Evolutionary conservation across 23 tunicate species (phyloP), one percentile per base, ranked within the genome.

Genomic region (Halocynthia aurantium): DNA sequence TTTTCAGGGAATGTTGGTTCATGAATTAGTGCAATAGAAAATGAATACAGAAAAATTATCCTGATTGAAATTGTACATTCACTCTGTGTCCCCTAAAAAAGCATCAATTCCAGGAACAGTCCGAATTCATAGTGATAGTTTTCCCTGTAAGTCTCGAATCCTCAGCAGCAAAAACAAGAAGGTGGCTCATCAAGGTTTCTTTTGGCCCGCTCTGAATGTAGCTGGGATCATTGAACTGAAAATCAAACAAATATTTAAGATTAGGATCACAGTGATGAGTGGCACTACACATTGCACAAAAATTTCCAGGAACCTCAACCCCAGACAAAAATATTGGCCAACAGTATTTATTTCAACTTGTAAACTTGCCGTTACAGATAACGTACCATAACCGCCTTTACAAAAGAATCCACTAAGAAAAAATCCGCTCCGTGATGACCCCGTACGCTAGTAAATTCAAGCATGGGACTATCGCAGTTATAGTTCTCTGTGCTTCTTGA

Each of bases 91-190:
- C 44, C 44, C 4, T 31, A 31, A 31, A 31, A n/a, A 31, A 31
- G 44, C 44, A 31, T 31, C 44, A 31, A 31, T 31, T 31, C 44
- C 44, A 31, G 44, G 44, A 31, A 31, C 44, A 31, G 44, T 31
- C 44, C 1, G 44, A 31, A 31, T 31, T 31, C 44, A 31, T 31
- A 4, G 44, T 31, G 44, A 31, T 31, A 31, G 77, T 83, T 71
- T 87, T 66, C 8, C 86, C 86, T 21, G 49, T 17, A 7, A 77
- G 8, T 51, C 93, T 61, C 13, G 93, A 82, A 10, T 63, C 62
- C 65, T 87, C 93, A 52, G 93, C 93, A 54, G 93, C 86, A 82
- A 87, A 87, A 50, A 82, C 85, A 52, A 87, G 68, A 6, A 60
- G 20, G 72, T 87, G 93, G 64, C 93, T 87, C 55, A 62, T 20